A percentile compares a stretch with the other conserved stretches of the same genome.
Evolutionary conservation across 2,888 invertebrate genomes (phyloP).

Genomic region (Mesorhabditis sp.): DNA sequence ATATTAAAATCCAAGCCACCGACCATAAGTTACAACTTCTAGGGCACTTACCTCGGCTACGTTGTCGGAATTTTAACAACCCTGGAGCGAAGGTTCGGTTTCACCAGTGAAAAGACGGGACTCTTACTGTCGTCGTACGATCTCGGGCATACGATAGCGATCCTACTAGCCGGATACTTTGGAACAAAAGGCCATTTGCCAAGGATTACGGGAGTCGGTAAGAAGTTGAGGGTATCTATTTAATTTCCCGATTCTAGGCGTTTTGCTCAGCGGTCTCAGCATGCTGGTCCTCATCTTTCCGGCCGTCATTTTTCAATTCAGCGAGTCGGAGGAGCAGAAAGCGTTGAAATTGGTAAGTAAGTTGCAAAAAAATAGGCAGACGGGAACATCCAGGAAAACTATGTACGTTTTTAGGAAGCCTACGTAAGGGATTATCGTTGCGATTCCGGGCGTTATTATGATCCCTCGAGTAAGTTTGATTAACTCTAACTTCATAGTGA

Average conservation of each 20-base stretch:
- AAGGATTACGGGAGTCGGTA: constrained; percentile 42
- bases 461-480: no score
- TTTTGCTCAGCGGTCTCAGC: constrained; percentile 35
- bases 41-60: constrained; percentile 43
- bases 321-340: not conserved
- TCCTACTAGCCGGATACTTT: constrained; percentile 45
- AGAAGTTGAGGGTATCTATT: not conserved
- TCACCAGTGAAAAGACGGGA: constrained; percentile 35
- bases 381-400: no score
- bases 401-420: constrained; percentile 17
- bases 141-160: constrained; percentile 44
- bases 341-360: constrained; percentile 1
- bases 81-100: constrained; percentile 35
- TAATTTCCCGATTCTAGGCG: constrained; percentile 24
- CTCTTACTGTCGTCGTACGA: constrained; percentile 44
- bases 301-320: constrained; percentile 27
- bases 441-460: constrained; percentile 19
- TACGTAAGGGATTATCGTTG: constrained; percentile 29
- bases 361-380: not conserved
- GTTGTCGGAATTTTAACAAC: constrained; percentile 42
- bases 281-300: constrained; percentile 46
- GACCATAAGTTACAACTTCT: constrained; percentile 5
- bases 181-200: constrained; percentile 43
- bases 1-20: no score
- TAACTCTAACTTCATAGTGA: no score